Evolutionary conservation across 2,888 invertebrate genomes (phyloP).

Genomic region (Asteroscopus sphinx): DNA sequence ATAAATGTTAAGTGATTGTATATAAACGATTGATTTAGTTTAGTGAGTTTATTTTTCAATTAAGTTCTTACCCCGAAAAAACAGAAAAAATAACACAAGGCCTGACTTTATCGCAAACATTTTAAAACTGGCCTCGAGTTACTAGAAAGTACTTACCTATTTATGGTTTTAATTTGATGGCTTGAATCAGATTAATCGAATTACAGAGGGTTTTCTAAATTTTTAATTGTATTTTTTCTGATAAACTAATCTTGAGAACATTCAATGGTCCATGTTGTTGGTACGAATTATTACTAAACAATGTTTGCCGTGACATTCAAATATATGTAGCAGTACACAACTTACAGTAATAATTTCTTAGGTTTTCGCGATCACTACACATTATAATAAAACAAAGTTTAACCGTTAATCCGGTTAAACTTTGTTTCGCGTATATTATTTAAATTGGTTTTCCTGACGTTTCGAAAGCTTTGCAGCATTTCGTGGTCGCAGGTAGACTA

Average conservation of each 20-base stretch:
- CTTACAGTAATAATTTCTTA: too few relatives aligned
- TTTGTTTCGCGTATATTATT: too few relatives aligned
- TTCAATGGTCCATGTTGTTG: not conserved
- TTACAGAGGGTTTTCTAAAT: constrained; percentile 3
- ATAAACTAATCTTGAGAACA: not conserved
- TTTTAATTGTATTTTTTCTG: constrained; percentile 2
- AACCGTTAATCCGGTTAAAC: too few relatives aligned
- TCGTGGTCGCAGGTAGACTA: too few relatives aligned
- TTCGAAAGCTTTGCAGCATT: too few relatives aligned
- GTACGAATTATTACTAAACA: not conserved
- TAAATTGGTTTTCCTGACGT: too few relatives aligned
- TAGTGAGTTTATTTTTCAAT: too few relatives aligned
- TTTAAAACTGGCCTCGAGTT: constrained; percentile 16
- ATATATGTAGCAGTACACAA: too few relatives aligned
- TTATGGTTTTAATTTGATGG: constrained; percentile 34
- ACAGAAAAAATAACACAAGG: constrained; percentile 22
- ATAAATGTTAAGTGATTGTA: not conserved
- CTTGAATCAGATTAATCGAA: constrained; percentile 1
- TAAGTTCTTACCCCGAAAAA: constrained; percentile 42
- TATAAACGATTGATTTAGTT: too few relatives aligned
- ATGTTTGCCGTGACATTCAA: not conserved
- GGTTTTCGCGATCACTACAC: too few relatives aligned
- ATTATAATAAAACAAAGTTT: too few relatives aligned
- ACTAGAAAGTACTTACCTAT: not conserved
- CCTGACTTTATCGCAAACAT: constrained; percentile 26